Evolutionary conservation across 2,888 invertebrate genomes (phyloP), one percentile per base, ranked within the genome.

Genomic region (Alloplasta piceator): DNA sequence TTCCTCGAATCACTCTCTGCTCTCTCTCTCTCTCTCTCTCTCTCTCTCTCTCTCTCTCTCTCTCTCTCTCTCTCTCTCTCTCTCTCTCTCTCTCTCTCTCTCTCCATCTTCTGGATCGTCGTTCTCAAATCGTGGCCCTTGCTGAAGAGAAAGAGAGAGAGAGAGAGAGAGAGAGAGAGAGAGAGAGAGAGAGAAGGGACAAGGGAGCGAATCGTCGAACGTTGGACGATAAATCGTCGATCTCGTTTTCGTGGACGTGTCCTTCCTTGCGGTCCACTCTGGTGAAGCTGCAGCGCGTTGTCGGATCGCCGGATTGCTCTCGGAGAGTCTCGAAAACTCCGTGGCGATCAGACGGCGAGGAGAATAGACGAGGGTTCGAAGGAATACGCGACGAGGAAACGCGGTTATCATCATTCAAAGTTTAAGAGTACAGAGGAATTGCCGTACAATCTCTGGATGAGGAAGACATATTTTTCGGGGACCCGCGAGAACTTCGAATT

Each of bases 1-100:
- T 89, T 89, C 89, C 84, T 85, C 85, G 80, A 88, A 88, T 89
- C 89, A 89, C 83, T 80, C 74, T 79, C 71, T 26, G 67, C 43
- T 81, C 72, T 80, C 61, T 41, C 43, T 58, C 76, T 26, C n/a
- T n/a, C n/a, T n/a, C n/a, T n/a, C n/a, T n/a, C n/a, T n/a, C n/a
- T n/a, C n/a, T n/a, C n/a, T n/a, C n/a, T n/a, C n/a, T n/a, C n/a
- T n/a, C n/a, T n/a, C n/a, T 26, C 26, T 26, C 26, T 26, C 26
- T 26, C 26, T 26, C 26, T 26, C 26, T 26, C 26, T 1, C 26
- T 26, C 26, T 26, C 1, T 26, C 26, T 26, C 1, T 26, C 26
- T 26, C n/a, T 26, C 26, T 26, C 26, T 26, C 26, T 26, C 26
- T 26, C 26, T 26, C 26, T 26, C 26, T 1, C 26, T 26, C 26